These are phyloP conservation scores for Zenarchopterus dispar DNA, from an alignment of 2,797 vertebrate species.

Conservation along the genomic window DNA sequence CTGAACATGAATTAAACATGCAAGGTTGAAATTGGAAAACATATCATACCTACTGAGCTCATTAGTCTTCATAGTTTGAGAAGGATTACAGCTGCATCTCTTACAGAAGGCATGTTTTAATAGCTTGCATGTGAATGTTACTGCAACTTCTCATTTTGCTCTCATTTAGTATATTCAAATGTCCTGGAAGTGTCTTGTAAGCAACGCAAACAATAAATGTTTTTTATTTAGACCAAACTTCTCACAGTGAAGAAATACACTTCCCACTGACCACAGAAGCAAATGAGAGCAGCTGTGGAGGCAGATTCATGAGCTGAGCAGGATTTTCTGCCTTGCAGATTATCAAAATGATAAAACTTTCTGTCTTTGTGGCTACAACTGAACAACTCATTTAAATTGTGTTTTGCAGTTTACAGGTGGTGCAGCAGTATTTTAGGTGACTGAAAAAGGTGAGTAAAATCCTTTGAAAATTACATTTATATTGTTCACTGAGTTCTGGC, in stretches of 20 bases:
- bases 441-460: neutral
- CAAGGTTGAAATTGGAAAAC: neutral
- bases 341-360: conserved; percentile 29
- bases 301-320: conserved; percentile 23
- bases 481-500: neutral
- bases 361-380: no score
- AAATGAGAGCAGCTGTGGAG: conserved; percentile 42
- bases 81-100: neutral
- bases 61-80: neutral
- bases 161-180: neutral
- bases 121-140: neutral
- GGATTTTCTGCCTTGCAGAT: conserved; percentile 15
- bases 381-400: neutral
- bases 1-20: neutral
- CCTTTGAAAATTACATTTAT: neutral
- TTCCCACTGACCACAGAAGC: conserved; percentile 13
- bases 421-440: neutral
- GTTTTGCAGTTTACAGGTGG: neutral
- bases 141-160: conserved; percentile 4
- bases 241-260: neutral
- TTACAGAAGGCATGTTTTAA: neutral
- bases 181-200: neutral
- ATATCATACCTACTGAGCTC: neutral
- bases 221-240: neutral
- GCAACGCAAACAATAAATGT: neutral